Percentiles rank a stretch among this genome's conserved stretches.
phyloP scores from a whole-genome alignment of 1,140 invertebrate genomes.

The Kradibia gibbosae region DNA sequence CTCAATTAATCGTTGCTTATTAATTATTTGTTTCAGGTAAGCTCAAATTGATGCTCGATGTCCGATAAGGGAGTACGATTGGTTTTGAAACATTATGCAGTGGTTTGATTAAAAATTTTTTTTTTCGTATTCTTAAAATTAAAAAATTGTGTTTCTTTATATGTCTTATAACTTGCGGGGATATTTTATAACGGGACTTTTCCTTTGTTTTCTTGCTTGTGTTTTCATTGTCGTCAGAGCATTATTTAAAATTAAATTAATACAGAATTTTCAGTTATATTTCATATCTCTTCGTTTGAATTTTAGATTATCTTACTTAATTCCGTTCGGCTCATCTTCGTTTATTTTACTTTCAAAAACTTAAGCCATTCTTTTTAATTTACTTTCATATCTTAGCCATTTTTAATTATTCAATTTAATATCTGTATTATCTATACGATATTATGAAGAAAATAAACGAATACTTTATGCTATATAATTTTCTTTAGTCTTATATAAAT shows the following conservation, averaged over 20 bases:
- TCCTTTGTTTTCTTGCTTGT: not conserved
- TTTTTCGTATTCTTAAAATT: not conserved
- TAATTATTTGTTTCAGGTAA: conserved; percentile 39
- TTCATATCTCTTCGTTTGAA: not conserved
- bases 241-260: not conserved
- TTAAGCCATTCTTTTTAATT: not conserved
- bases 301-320: not conserved
- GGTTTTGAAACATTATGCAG: not conserved
- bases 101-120: conserved; percentile 21
- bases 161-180: not conserved
- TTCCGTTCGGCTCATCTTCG: not conserved
- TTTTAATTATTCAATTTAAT: too few species aligned
- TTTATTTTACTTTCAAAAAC: not conserved
- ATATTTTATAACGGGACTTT: too few species aligned
- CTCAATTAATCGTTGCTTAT: not conserved
- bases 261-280: not conserved
- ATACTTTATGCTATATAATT: too few species aligned
- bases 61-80: not conserved
- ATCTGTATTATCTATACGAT: too few species aligned
- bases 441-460: too few species aligned
- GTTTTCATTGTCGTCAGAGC: too few species aligned
- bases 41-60: not conserved
- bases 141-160: too few species aligned
- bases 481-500: too few species aligned
- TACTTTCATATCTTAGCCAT: too few species aligned